Evolutionary conservation across 2,113 vertebrate species (phyloP), one percentile per base, ranked within the genome.

Genomic region (Centropus unirufus): DNA sequence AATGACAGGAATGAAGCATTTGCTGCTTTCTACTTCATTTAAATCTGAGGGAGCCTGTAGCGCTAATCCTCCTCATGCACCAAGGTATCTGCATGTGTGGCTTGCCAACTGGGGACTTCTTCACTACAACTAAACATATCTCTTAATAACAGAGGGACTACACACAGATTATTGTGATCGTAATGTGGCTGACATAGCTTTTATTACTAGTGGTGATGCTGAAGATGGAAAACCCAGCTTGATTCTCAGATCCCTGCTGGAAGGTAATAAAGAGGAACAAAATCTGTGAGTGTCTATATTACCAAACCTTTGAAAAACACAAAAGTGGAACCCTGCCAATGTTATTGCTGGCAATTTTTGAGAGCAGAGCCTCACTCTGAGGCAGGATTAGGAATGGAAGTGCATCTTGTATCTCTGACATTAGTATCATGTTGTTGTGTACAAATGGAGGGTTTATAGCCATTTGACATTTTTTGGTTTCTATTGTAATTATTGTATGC

Each of bases 291-390:
- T n/a, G 24, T 88, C 75, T 95, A 92, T 93, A 76, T 72, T 78
- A 96, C 36, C 54, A 86, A 93, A 88, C 30, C 87, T 93, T 78
- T 70, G 87, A 68, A 79, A 95, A 93, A 72, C 79, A 92, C 93
- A 94, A 90, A 93, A 90, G 76, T 87, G 88, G 93, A 97, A 89
- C 85, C 85, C 92, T 95, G 93, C 90, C 93, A 94, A 42, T 54
- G 14, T 23, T 70, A 74, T 92, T 70, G 59, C 94, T 96, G 77
- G 52, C 74, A 92, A 57, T 76, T 95, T 96, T 84, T 95, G 83
- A 58, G 64, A 91, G 27, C 3, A 1, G 47, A 78, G 74, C 66
- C 39, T 75, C 62, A 10, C 85, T 95, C 27, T 2, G 4, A 95
- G 79, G 32, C 74, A 78, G 59, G 32, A 73, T 83, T 80, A 72